phyloP scores from a whole-genome alignment of 2,113 vertebrate genomes.

The Pogonocichla stellata region DNA sequence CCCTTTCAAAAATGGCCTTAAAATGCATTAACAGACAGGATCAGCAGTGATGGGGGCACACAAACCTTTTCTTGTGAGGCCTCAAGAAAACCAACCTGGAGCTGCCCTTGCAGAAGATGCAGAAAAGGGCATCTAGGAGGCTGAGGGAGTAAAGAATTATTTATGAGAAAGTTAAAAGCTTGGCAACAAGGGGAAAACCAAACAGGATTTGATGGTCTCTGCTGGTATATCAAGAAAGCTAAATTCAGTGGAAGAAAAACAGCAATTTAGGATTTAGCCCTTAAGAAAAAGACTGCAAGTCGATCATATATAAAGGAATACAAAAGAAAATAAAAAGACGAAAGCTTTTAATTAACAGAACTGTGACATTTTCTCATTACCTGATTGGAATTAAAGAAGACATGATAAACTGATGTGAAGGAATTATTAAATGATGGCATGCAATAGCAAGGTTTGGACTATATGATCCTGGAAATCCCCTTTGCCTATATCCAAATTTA shows the following conservation, averaged over 20 bases:
- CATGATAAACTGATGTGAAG: not conserved
- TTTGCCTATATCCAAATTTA: not conserved
- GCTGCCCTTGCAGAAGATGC: not conserved
- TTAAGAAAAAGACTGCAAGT: not conserved
- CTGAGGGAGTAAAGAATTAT: not conserved
- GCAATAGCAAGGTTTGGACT: not conserved
- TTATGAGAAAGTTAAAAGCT: not conserved
- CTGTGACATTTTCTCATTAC: not conserved
- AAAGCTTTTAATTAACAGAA: not conserved
- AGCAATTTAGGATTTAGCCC: not conserved
- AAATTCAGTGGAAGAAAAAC: not conserved
- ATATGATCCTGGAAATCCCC: not conserved
- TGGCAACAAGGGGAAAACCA: not conserved
- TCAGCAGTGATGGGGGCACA: not conserved
- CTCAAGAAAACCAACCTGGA: not conserved
- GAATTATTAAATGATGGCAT: not conserved
- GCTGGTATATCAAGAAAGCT: not conserved
- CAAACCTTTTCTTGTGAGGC: not conserved
- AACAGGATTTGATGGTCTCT: not conserved
- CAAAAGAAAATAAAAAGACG: not conserved
- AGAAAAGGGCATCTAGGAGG: not conserved
- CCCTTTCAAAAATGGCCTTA: not conserved
- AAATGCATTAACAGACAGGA: not conserved
- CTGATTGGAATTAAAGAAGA: not conserved
- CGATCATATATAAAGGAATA: not conserved